phyloP scores from a whole-genome alignment of 2,888 invertebrate species.

The Orthonevra nobilis region DNA sequence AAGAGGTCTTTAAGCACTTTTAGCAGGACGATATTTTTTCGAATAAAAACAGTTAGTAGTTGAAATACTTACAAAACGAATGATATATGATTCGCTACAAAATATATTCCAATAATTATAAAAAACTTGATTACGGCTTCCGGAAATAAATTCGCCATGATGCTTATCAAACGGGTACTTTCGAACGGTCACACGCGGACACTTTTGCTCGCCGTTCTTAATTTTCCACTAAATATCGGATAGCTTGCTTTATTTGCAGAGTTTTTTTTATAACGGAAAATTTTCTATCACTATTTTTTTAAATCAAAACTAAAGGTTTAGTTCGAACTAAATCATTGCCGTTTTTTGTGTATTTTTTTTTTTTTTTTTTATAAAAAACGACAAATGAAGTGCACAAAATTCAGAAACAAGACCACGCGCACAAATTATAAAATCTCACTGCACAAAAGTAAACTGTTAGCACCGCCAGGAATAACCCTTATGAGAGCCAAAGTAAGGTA shows the following conservation, averaged over 20 bases:
- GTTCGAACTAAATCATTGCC: no score
- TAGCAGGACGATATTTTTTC: no score
- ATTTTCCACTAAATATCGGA: neutral
- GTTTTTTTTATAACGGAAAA: no score
- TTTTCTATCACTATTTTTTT: no score
- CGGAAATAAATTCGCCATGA: slow-evolving; percentile 34
- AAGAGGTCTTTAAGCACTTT: neutral
- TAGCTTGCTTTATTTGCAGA: no score
- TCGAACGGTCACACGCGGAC: no score
- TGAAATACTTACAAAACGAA: slow-evolving; percentile 49
- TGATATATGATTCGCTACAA: slow-evolving; percentile 37
- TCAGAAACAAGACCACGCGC: neutral
- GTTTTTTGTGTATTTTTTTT: no score
- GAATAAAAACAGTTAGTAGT: no score
- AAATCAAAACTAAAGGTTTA: no score
- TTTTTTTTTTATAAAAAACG: neutral
- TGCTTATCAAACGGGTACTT: neutral
- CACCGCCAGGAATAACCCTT: slow-evolving; percentile 1
- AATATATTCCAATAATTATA: slow-evolving; percentile 23
- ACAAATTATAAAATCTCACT: no score
- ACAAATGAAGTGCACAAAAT: neutral
- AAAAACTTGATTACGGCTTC: slow-evolving; percentile 10
- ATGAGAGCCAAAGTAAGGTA: neutral
- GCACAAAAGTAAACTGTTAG: neutral
- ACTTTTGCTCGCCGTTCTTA: neutral